phyloP scores from a whole-genome alignment of 1,140 invertebrate genomes.

The Trichomalopsis sarcophagae region DNA sequence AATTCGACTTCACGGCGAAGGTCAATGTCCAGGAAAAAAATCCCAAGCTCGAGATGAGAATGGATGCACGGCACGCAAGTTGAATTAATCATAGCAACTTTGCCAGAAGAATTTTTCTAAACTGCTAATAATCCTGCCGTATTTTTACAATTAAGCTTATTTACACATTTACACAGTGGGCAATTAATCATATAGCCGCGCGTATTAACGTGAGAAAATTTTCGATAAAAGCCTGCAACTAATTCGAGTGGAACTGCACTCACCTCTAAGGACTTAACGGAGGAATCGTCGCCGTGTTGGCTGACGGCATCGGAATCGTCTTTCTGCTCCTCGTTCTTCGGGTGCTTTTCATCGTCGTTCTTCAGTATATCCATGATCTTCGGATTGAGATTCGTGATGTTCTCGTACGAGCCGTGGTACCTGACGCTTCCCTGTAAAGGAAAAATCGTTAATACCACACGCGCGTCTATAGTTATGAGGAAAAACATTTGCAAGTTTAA shows the following conservation, averaged over 20 bases:
- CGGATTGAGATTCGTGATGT: slow-evolving; percentile 74
- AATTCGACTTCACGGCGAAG: background rate
- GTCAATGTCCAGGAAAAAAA: background rate
- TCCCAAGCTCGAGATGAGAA: no score
- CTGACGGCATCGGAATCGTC: background rate
- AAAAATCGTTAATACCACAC: background rate
- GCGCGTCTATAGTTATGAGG: background rate
- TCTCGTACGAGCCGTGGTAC: slow-evolving; percentile 76
- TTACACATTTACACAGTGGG: background rate
- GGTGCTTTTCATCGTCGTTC: slow-evolving; percentile 37
- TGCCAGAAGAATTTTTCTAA: no score
- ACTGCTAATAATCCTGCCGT: no score
- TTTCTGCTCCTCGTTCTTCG: slow-evolving; percentile 63
- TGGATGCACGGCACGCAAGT: no score
- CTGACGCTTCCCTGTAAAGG: slow-evolving; percentile 75
- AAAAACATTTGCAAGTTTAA: slow-evolving; percentile 25
- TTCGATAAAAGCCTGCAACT: no score
- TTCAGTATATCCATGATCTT: slow-evolving; percentile 73
- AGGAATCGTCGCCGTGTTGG: background rate
- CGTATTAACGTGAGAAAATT: no score
- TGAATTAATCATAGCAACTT: no score
- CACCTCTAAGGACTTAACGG: slow-evolving; percentile 13
- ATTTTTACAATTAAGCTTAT: background rate
- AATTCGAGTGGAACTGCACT: background rate
- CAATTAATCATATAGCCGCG: no score